Evolutionary conservation across 2,113 vertebrate species (phyloP).

Genomic region (Spheniscus mendiculus): DNA sequence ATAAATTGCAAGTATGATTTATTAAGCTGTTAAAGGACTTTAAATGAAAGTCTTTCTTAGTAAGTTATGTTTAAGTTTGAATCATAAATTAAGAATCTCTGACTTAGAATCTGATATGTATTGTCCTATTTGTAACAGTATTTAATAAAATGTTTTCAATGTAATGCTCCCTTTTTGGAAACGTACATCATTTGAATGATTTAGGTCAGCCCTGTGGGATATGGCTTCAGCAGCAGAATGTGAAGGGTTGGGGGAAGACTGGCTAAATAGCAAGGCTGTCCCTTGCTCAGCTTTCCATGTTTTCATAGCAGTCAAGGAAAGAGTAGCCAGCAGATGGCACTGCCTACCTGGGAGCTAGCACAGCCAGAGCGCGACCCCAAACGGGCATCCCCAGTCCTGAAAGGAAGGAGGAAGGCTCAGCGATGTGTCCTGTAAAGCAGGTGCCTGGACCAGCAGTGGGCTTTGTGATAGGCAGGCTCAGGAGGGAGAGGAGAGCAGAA

Average conservation of each 20-base stretch:
- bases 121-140: background rate
- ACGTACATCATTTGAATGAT: background rate
- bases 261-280: background rate
- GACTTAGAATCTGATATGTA: background rate
- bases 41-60: background rate
- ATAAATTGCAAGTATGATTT: background rate
- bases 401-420: background rate
- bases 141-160: constrained; percentile 36
- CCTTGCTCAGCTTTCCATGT: background rate
- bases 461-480: background rate
- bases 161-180: background rate
- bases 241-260: background rate
- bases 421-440: accelerated
- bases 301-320: background rate
- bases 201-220: background rate
- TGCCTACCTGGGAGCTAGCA: background rate
- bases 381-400: background rate
- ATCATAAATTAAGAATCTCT: background rate
- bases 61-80: constrained; percentile 58
- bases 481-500: background rate
- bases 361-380: background rate
- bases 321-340: constrained; percentile 57
- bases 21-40: background rate
- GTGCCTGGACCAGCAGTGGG: background rate
- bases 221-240: background rate